Percentiles rank a stretch among this genome's conserved stretches.
Conservation (phyloP, 2,888 invertebrate genomes). For the Heliconius sara region DNA sequence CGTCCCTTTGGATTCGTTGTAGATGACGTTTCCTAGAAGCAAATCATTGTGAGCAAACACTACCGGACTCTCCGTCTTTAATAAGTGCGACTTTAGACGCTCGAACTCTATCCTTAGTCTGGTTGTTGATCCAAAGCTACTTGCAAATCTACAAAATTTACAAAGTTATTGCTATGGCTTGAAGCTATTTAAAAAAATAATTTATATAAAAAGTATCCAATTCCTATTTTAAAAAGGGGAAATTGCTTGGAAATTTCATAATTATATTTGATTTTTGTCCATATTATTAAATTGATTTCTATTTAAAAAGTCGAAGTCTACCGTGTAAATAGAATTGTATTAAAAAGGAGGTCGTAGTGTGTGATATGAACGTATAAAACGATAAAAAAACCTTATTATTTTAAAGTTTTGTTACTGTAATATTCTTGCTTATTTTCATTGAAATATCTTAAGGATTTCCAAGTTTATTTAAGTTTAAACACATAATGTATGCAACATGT, state of each 20-base stretch:
- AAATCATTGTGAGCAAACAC: slow-evolving; percentile 99
- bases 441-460: background rate
- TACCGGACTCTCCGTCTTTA: slow-evolving; percentile 87
- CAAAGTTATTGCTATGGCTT: slow-evolving; percentile 41
- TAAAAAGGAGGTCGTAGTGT: no score
- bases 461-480: background rate
- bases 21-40: slow-evolving; percentile 96
- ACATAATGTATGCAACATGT: background rate
- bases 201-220: no score
- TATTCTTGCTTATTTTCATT: background rate
- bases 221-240: no score
- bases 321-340: no score
- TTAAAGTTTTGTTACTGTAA: background rate
- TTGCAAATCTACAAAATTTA: slow-evolving; percentile 85
- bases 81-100: slow-evolving; percentile 86
- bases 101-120: slow-evolving; percentile 88
- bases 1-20: slow-evolving; percentile 86
- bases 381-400: background rate
- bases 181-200: background rate
- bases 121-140: slow-evolving; percentile 86
- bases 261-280: no score
- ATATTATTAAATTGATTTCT: no score
- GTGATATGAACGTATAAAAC: background rate
- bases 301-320: no score
- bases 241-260: no score